These are phyloP conservation scores for Geodia barretti DNA, from an alignment of 37 sponge, comb jelly and placozoan species.

Conservation along the genomic window DNA sequence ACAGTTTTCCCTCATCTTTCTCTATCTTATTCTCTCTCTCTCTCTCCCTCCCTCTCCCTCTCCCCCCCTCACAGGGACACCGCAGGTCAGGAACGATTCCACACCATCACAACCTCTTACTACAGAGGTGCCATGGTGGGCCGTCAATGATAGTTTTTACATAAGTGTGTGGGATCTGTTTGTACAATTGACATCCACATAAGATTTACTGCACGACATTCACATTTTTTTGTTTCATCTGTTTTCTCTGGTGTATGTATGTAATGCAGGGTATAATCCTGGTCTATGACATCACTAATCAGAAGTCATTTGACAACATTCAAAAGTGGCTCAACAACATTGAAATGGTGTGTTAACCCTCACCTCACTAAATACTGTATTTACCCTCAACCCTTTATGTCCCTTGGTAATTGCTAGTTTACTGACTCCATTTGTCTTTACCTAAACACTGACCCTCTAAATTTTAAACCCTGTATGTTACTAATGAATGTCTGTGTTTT, in stretches of 20 bases:
- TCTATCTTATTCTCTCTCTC: background rate
- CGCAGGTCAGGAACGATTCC: conserved; percentile 95
- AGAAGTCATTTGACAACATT: conserved; percentile 96
- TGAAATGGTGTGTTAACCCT: conserved; percentile 72
- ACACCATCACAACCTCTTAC: conserved; percentile 94
- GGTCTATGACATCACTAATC: conserved; percentile 93
- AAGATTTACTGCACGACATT: no score
- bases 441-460: no score
- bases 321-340: conserved; percentile 93
- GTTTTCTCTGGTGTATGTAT: background rate
- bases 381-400: no score
- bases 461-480: no score
- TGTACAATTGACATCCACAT: no score
- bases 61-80: conserved; percentile 75
- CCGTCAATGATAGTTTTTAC: no score
- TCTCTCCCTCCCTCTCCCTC: background rate
- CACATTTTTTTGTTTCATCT: background rate
- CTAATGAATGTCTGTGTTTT: no score
- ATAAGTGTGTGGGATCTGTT: no score
- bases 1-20: background rate
- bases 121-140: conserved; percentile 96
- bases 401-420: no score
- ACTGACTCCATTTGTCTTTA: no score
- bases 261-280: conserved; percentile 93
- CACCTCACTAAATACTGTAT: no score